phyloP scores from a whole-genome alignment of 2,797 vertebrate genomes.

The Adelosebastes latens region DNA sequence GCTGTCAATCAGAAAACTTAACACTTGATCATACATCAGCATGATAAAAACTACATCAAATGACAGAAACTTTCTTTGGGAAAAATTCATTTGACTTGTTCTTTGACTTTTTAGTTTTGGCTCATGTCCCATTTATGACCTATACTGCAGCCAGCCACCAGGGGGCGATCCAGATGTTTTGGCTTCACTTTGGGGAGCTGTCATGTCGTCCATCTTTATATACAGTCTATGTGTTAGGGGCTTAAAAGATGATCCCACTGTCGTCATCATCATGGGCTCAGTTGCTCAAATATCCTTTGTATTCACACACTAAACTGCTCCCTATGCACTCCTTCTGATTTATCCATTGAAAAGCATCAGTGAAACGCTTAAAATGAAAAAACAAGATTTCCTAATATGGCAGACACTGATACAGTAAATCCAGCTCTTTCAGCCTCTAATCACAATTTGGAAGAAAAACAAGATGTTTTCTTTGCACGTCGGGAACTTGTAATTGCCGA shows the following conservation, averaged over 20 bases:
- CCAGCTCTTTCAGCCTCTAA: conserved; percentile 4
- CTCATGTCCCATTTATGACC: too few relatives aligned
- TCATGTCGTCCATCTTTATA: too few relatives aligned
- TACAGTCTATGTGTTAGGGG: not conserved
- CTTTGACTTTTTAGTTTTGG: too few relatives aligned
- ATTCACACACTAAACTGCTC: not conserved
- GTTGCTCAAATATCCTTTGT: not conserved
- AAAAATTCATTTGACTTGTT: too few relatives aligned
- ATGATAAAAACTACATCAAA: too few relatives aligned
- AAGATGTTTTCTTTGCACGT: conserved; percentile 12
- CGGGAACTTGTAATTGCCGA: conserved; percentile 47
- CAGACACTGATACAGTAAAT: conserved; percentile 8
- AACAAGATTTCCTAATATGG: not conserved
- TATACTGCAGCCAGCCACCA: too few relatives aligned
- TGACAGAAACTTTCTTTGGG: too few relatives aligned
- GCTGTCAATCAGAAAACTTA: too few relatives aligned
- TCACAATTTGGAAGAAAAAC: conserved; percentile 21
- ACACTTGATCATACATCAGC: too few relatives aligned
- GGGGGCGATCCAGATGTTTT: too few relatives aligned
- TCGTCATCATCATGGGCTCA: not conserved
- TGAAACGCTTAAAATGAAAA: not conserved
- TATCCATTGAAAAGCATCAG: not conserved
- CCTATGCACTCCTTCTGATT: not conserved
- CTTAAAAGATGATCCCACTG: not conserved
- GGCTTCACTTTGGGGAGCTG: too few relatives aligned